Percentiles rank a stretch among this genome's conserved stretches.
Evolutionary conservation across 92 coral and sea anemone species (phyloP).

Genomic region (Porites lobata): DNA sequence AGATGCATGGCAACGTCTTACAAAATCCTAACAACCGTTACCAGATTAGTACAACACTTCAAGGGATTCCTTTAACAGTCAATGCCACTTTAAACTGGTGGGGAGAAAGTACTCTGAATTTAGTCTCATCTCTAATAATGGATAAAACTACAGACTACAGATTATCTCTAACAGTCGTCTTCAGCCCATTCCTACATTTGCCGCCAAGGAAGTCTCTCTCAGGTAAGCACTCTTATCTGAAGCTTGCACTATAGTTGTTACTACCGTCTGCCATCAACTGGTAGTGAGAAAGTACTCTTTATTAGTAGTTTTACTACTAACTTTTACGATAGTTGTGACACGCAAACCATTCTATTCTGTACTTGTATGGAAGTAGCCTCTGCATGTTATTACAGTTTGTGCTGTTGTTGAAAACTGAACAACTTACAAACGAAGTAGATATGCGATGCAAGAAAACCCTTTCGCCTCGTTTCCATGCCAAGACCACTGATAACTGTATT

Average conservation of each 20-base stretch:
- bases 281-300: neutral
- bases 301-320: neutral
- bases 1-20: constrained; percentile 46
- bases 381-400: constrained; percentile 9
- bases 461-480: too few relatives aligned
- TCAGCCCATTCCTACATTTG: constrained; percentile 39
- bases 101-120: constrained; percentile 24
- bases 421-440: constrained; percentile 7
- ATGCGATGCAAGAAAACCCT: neutral
- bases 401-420: neutral
- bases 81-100: constrained; percentile 69
- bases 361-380: constrained; percentile 7
- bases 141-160: constrained; percentile 44
- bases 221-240: constrained; percentile 17
- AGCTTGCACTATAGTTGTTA: too few relatives aligned
- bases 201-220: constrained; percentile 28
- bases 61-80: constrained; percentile 24
- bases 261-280: too few relatives aligned
- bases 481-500: too few relatives aligned
- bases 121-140: constrained; percentile 33
- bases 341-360: constrained; percentile 3
- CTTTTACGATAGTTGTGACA: neutral
- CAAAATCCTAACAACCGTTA: constrained; percentile 55
- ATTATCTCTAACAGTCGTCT: constrained; percentile 48
- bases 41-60: constrained; percentile 53